These are phyloP conservation scores for Xanthia icteritia DNA, from an alignment of 2,888 invertebrate genomes.

Conservation along the genomic window DNA sequence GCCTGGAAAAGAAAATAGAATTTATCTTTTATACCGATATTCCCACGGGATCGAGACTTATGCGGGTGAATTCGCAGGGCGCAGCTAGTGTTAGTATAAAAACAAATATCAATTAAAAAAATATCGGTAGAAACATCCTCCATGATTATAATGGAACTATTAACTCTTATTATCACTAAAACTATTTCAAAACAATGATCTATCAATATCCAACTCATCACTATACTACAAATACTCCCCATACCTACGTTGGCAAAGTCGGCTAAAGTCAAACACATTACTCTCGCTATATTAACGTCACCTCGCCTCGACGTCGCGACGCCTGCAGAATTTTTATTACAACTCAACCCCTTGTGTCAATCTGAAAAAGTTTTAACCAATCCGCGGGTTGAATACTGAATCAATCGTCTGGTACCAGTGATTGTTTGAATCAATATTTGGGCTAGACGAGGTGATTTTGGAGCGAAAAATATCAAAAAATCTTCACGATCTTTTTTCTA, in stretches of 20 bases:
- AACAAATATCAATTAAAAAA: not conserved
- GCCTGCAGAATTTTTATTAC: slow-evolving; percentile 53
- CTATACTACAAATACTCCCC: not conserved
- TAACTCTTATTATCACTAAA: not conserved
- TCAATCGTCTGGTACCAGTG: slow-evolving; percentile 53
- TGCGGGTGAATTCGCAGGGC: too few species aligned
- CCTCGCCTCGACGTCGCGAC: slow-evolving; percentile 9
- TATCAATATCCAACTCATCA: not conserved
- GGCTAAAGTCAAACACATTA: slow-evolving; percentile 48
- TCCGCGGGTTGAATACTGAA: slow-evolving; percentile 53
- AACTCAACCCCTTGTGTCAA: slow-evolving; percentile 59
- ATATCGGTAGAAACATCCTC: not conserved
- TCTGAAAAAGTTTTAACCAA: slow-evolving; percentile 57
- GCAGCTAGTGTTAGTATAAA: too few species aligned
- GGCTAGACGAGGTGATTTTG: slow-evolving; percentile 30
- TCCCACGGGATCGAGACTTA: too few species aligned
- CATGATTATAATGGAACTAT: not conserved
- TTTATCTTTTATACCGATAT: too few species aligned
- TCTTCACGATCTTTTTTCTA: not conserved
- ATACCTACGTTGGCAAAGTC: slow-evolving; percentile 18
- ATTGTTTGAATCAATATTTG: slow-evolving; percentile 64
- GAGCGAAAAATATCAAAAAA: not conserved
- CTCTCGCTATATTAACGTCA: slow-evolving; percentile 25
- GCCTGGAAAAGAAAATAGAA: too few species aligned
- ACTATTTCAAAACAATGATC: slow-evolving; percentile 3